phyloP scores from a whole-genome alignment of 2,113 vertebrate species.

The Polypterus bichir region DNA sequence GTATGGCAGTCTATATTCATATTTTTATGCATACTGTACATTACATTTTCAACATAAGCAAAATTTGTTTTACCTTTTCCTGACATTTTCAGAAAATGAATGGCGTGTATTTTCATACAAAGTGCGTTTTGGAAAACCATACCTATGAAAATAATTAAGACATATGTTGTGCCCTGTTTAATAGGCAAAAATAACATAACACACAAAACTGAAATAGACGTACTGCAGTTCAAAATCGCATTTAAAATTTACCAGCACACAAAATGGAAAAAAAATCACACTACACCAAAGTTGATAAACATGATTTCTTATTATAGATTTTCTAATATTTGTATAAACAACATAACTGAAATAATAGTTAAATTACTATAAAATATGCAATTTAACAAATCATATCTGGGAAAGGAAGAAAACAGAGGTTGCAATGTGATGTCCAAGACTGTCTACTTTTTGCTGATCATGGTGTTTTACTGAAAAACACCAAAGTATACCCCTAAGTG shows the following conservation, averaged over 20 bases:
- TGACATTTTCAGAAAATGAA: slow-evolving; percentile 10
- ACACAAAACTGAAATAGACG: not conserved
- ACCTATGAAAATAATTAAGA: slow-evolving; percentile 25
- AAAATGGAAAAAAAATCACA: not conserved
- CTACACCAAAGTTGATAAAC: not conserved
- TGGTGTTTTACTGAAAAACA: too few species aligned
- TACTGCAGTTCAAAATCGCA: not conserved
- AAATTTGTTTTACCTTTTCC: slow-evolving; percentile 27
- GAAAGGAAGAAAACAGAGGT: not conserved
- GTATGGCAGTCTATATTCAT: not conserved
- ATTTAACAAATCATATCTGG: not conserved
- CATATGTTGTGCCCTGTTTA: not conserved
- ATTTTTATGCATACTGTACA: not conserved
- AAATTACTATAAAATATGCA: not conserved
- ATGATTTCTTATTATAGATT: not conserved
- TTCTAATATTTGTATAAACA: not conserved
- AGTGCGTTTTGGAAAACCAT: slow-evolving; percentile 15
- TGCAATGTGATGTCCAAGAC: too few species aligned
- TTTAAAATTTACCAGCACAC: not conserved
- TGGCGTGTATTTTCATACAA: slow-evolving; percentile 9
- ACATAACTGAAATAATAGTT: not conserved
- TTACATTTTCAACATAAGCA: not conserved
- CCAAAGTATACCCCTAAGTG: too few species aligned
- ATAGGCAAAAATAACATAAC: not conserved
- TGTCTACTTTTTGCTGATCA: too few species aligned